Conservation (phyloP, 2,797 vertebrate species). For the Balearica regulorum region DNA sequence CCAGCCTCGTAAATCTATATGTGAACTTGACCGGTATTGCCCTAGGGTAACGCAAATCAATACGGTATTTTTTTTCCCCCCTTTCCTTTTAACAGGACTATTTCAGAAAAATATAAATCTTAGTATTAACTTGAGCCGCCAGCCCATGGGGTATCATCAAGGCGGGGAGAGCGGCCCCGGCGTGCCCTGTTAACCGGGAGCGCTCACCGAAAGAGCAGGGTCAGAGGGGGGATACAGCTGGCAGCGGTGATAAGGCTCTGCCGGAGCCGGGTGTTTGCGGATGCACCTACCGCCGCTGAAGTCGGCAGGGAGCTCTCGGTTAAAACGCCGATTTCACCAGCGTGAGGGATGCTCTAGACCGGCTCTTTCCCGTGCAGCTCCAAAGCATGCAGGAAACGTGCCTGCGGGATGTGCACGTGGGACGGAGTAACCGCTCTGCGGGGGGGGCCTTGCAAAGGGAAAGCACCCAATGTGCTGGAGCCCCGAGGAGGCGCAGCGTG, state of each 20-base stretch:
- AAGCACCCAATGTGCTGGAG: neutral
- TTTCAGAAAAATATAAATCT: constrained; percentile 9
- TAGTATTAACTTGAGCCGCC: neutral
- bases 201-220: neutral
- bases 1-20: neutral
- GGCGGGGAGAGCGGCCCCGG: neutral
- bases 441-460: neutral
- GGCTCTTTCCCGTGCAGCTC: neutral
- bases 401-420: accelerated
- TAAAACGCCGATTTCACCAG: neutral
- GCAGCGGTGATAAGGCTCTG: neutral
- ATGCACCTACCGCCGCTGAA: neutral
- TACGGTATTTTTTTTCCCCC: accelerated
- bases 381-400: accelerated
- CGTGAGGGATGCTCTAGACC: neutral
- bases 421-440: accelerated
- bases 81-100: neutral
- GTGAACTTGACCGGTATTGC: neutral
- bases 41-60: constrained; percentile 16
- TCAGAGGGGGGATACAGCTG: neutral
- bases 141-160: neutral
- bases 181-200: neutral
- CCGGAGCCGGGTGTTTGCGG: neutral
- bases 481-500: neutral
- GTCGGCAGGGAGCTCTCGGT: neutral